These are phyloP conservation scores for Cheilosia vernalis DNA, from an alignment of 2,888 invertebrate species.

Conservation along the genomic window DNA sequence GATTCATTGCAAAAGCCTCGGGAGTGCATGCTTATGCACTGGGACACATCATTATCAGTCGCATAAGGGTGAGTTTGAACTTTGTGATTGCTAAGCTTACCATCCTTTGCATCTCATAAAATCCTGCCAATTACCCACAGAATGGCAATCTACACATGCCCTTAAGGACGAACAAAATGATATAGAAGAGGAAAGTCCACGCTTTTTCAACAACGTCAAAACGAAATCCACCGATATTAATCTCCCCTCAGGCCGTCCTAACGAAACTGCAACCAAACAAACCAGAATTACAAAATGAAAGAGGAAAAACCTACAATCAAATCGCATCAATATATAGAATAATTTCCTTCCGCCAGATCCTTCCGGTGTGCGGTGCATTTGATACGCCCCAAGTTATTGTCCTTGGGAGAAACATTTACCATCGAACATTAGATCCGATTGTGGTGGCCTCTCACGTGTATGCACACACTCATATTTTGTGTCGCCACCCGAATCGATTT, in stretches of 20 bases:
- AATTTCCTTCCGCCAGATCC: slow-evolving; percentile 62
- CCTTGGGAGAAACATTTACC: slow-evolving; percentile 65
- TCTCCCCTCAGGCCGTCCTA: neutral
- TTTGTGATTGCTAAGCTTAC: too few relatives aligned
- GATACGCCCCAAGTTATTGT: slow-evolving; percentile 60
- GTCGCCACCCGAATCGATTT: slow-evolving; percentile 71
- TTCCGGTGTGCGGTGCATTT: slow-evolving; percentile 68
- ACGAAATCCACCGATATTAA: neutral
- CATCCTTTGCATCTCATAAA: too few relatives aligned
- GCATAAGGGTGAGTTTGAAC: too few relatives aligned
- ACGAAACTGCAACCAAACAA: slow-evolving; percentile 19
- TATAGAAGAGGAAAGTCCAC: neutral
- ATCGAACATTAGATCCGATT: slow-evolving; percentile 73
- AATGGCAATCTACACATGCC: too few relatives aligned
- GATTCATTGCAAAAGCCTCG: too few relatives aligned
- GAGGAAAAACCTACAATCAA: slow-evolving; percentile 43
- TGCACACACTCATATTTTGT: slow-evolving; percentile 10
- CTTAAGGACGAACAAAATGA: neutral
- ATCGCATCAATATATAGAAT: slow-evolving; percentile 57
- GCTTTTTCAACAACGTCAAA: neutral
- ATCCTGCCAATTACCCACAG: too few relatives aligned
- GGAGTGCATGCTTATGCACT: too few relatives aligned
- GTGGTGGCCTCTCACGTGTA: slow-evolving; percentile 65
- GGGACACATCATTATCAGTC: too few relatives aligned
- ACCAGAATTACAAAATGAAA: slow-evolving; percentile 8